Evolutionary conservation across 2,113 vertebrate species (phyloP).

Genomic region (Loxodonta africana): DNA sequence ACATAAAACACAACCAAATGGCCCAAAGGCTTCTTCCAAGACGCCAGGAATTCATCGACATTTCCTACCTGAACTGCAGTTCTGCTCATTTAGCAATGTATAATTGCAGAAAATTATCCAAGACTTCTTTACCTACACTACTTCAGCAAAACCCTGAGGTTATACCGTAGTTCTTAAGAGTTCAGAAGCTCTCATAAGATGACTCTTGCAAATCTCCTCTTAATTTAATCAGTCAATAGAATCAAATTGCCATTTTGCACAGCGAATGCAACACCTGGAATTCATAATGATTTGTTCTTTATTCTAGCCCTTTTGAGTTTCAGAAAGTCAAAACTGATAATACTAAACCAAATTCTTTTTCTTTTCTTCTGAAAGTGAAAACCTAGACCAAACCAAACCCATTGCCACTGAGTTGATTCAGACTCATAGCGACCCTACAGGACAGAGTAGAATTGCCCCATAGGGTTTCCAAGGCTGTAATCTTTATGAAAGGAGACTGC

Average conservation of each 20-base stretch:
- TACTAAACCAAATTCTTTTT: background rate
- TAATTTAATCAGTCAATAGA: constrained; percentile 70
- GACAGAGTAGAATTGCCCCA: background rate
- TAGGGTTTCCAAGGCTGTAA: background rate
- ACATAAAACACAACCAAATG: constrained; percentile 57
- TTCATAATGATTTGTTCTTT: constrained; percentile 38
- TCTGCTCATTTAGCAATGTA: constrained; percentile 62
- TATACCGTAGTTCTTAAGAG: constrained; percentile 46
- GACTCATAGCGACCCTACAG: background rate
- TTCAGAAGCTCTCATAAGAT: constrained; percentile 1
- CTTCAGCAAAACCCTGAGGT: constrained; percentile 71
- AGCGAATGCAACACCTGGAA: constrained; percentile 20
- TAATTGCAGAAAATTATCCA: constrained; percentile 67
- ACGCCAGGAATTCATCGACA: background rate
- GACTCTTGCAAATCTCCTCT: constrained; percentile 37
- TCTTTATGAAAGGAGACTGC: background rate
- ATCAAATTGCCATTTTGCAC: constrained; percentile 34
- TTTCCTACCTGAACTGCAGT: constrained; percentile 42
- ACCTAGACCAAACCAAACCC: background rate
- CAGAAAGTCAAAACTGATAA: constrained; percentile 9
- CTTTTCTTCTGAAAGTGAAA: constrained; percentile 46
- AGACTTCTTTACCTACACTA: constrained; percentile 22
- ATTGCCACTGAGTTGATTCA: background rate
- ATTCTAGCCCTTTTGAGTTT: constrained; percentile 37
- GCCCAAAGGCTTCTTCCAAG: constrained; percentile 43